These are phyloP conservation scores for Pitangus sulphuratus DNA, from an alignment of 2,797 vertebrate genomes.

Conservation along the genomic window DNA sequence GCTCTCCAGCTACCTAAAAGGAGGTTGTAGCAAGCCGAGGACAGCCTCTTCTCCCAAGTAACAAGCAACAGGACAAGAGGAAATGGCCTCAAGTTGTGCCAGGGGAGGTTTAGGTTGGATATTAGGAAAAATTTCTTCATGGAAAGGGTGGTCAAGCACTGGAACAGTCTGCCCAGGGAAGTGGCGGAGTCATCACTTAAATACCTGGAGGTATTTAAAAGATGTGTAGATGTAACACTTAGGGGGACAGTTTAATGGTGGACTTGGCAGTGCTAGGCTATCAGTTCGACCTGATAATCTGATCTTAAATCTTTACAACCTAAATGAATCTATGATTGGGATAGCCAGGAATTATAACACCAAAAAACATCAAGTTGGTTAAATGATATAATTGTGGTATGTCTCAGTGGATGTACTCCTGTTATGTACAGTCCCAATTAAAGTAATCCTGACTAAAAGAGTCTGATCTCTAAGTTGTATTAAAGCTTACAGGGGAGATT, in stretches of 20 bases:
- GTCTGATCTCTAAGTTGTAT: not conserved
- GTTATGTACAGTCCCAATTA: not conserved
- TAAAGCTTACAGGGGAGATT: not conserved
- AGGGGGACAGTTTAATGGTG: not conserved
- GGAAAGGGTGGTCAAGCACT: not conserved
- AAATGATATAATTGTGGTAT: not conserved
- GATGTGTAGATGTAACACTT: not conserved
- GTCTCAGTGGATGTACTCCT: not conserved
- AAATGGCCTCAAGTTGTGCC: not conserved
- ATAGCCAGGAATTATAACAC: not conserved
- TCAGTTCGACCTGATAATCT: not conserved
- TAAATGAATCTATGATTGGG: not conserved
- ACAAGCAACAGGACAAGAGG: not conserved
- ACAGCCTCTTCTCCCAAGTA: not conserved
- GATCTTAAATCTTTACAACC: not conserved
- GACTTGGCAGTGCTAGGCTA: not conserved
- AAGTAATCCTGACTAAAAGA: not conserved
- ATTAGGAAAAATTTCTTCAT: not conserved
- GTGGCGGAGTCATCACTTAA: not conserved
- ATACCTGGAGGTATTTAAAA: not conserved
- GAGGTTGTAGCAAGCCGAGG: accelerated
- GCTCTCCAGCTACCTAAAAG: not conserved
- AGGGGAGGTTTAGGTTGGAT: not conserved
- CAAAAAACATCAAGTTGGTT: not conserved
- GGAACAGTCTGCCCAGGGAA: not conserved